Conservation (phyloP, 2,888 invertebrate species). For the Tyria jacobaeae region DNA sequence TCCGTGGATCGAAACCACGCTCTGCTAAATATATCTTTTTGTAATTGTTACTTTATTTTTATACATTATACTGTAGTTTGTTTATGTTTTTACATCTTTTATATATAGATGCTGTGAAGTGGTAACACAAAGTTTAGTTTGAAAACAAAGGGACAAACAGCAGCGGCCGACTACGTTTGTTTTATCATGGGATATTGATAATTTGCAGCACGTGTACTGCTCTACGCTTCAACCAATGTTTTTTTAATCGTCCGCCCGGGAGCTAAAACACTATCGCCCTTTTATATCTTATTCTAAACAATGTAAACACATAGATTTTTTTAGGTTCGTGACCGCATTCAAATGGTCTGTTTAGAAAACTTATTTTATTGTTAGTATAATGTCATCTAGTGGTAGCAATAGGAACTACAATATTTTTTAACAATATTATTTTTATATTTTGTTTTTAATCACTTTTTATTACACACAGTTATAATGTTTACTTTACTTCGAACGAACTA, state of each 20-base stretch:
- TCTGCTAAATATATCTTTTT: conserved; percentile 85
- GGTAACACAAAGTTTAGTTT: conserved; percentile 64
- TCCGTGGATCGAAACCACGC: conserved; percentile 96
- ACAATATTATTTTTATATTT: conserved; percentile 7
- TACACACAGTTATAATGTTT: neutral
- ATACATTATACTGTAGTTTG: conserved; percentile 14
- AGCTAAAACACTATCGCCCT: conserved; percentile 46
- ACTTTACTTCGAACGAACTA: neutral
- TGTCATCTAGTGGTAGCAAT: conserved; percentile 43
- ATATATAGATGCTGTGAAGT: conserved; percentile 41
- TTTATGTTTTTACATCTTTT: conserved; percentile 35
- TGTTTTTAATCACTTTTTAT: neutral
- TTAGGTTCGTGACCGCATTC: conserved; percentile 38
- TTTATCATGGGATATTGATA: conserved; percentile 85
- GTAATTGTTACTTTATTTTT: conserved; percentile 23
- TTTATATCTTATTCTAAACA: conserved; percentile 58
- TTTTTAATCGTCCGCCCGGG: conserved; percentile 63
- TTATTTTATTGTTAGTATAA: conserved; percentile 20
- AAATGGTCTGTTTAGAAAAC: conserved; percentile 27
- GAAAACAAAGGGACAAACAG: conserved; percentile 76
- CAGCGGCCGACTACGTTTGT: conserved; percentile 67
- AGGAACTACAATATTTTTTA: conserved; percentile 11
- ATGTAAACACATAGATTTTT: conserved; percentile 54
- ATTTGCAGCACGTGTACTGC: conserved; percentile 74
- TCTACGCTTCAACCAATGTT: conserved; percentile 53